phyloP scores from a whole-genome alignment of 2,113 vertebrate species.

The Hemiscyllium ocellatum region DNA sequence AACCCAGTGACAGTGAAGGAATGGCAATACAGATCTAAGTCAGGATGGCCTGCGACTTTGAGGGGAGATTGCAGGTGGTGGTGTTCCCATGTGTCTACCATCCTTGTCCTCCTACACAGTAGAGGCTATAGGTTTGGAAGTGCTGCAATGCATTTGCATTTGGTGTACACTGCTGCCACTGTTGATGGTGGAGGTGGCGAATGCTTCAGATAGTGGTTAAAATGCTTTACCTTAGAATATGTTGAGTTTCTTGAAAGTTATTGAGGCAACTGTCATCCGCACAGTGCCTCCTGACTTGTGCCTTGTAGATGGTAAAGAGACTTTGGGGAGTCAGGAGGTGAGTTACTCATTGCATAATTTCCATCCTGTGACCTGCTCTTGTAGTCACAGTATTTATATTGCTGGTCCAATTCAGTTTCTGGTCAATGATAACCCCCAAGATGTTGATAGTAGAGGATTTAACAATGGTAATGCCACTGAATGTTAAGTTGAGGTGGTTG shows the following conservation, averaged over 20 bases:
- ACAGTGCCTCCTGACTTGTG: too few species aligned
- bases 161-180: background rate
- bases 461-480: too few species aligned
- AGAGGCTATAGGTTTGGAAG: background rate
- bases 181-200: background rate
- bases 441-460: too few species aligned
- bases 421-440: too few species aligned
- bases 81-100: background rate
- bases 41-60: background rate
- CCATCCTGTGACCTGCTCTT: too few species aligned
- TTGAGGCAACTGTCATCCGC: too few species aligned
- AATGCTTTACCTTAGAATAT: background rate
- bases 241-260: background rate
- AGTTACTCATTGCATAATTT: too few species aligned
- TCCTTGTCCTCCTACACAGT: background rate
- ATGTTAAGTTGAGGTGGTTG: too few species aligned
- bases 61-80: background rate
- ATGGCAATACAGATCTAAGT: background rate
- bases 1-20: background rate
- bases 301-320: too few species aligned
- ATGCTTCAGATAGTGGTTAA: background rate
- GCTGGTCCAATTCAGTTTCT: too few species aligned
- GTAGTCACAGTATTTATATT: too few species aligned
- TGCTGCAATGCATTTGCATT: background rate
- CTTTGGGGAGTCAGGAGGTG: too few species aligned